Conservation (phyloP, 2,113 vertebrate species). For the Anarrhichthys ocellatus region DNA sequence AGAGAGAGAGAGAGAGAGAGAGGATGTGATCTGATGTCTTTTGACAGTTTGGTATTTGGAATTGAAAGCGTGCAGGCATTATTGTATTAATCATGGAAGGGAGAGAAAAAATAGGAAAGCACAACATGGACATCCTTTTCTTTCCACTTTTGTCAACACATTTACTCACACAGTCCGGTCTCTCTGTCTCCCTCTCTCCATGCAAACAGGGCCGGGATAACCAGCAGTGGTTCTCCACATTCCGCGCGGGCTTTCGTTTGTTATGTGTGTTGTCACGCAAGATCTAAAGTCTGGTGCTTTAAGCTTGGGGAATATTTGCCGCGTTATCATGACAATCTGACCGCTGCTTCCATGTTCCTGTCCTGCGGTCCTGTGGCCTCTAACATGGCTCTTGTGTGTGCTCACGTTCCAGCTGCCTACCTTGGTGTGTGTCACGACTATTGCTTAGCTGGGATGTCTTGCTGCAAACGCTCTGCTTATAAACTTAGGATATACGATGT, state of each 20-base stretch:
- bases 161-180: constrained; percentile 5
- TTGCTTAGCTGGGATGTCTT: not conserved
- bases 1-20: not conserved
- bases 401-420: not conserved
- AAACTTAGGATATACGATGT: too few species aligned
- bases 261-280: constrained; percentile 1
- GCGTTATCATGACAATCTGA: not conserved
- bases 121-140: constrained; percentile 52
- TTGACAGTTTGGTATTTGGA: constrained; percentile 73
- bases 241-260: not conserved
- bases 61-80: constrained; percentile 63
- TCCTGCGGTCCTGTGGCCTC: not conserved
- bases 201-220: constrained; percentile 5
- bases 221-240: not conserved
- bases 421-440: constrained; percentile 2
- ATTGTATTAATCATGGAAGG: constrained; percentile 66
- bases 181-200: not conserved
- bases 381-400: not conserved
- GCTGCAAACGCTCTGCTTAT: not conserved
- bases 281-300: not conserved
- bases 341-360: too few species aligned
- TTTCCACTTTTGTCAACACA: constrained; percentile 45
- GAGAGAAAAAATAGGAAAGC: constrained; percentile 48
- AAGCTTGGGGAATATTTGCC: not conserved
- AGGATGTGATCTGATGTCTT: constrained; percentile 61